Base-by-base conservation (phyloP, 2,797 vertebrate species). In the Enteromius fasciolatus region DNA sequence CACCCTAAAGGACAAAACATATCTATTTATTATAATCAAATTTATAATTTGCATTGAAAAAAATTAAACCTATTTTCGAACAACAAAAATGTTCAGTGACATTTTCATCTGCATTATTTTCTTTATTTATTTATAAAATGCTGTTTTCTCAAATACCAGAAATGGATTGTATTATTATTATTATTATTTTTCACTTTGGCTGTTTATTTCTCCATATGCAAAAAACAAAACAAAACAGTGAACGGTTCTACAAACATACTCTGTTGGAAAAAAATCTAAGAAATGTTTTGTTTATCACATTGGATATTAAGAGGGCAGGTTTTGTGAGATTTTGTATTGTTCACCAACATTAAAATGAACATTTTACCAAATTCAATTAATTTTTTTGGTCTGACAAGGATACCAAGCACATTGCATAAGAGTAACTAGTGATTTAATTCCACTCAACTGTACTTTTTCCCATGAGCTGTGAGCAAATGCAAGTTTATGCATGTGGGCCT, bases 401-500 rank as follows among this genome's bases (percentile, higher is more conserved):
- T 46, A 18, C 17, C 44, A 54, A 57, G 28, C 11, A 44, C 23
- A 8, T 28, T 52, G 44, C 15, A 33, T 75, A 66, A 48, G 6
- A 50, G 20, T 31, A 52, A 6, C 31, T 17, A 33, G 61, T 66
- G 61, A 31, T 66, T 36, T 50, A 36, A n/a, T 28, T 50, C 46
- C 12, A 5, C 63, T 66, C 2, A 6, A 66, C 46, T 66, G 46
- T 7, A 75, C 33, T 39, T 75, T 44, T 57, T 23, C 18, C 63
- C 59, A 67, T 54, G 15, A 81, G n/a, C 31, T 15, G 46, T 52
- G 46, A 66, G 59, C 57, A 66, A 75, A 41, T 25, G 28, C n/a
- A 67, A 46, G 70, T 75, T 36, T 54, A 3, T 50, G 28, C 41
- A 61, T 63, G 25, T 59, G 68, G 41, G 36, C 25, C 3, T 9